phyloP scores from a whole-genome alignment of 2,888 invertebrate species.

The Xestoiulus laeticollis region DNA sequence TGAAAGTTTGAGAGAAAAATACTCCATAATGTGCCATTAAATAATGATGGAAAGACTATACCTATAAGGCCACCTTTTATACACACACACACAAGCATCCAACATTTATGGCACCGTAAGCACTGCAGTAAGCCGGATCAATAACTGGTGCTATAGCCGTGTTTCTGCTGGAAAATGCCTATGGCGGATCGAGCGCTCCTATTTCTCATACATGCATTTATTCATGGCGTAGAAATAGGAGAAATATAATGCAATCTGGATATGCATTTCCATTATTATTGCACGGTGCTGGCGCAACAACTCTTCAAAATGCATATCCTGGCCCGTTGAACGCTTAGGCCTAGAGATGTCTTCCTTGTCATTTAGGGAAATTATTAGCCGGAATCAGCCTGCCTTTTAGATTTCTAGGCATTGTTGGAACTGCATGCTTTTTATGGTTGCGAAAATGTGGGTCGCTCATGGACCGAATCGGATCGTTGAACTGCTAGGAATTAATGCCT shows the following conservation, averaged over 20 bases:
- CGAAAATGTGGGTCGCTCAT: constrained; percentile 4
- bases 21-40: constrained; percentile 39
- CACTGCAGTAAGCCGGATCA: constrained; percentile 43
- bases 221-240: constrained; percentile 8
- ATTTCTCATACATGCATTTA: constrained; percentile 38
- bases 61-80: constrained; percentile 38
- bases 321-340: neutral
- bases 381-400: neutral
- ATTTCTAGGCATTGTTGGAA: neutral
- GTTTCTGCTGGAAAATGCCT: constrained; percentile 35
- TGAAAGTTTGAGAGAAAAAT: constrained; percentile 5
- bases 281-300: constrained; percentile 36
- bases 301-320: constrained; percentile 11
- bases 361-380: neutral
- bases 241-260: constrained; percentile 43
- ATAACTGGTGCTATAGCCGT: constrained; percentile 4
- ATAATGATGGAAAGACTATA: constrained; percentile 39
- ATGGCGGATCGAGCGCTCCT: constrained; percentile 33
- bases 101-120: constrained; percentile 43
- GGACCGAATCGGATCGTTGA: constrained; percentile 31
- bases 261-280: constrained; percentile 38
- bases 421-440: neutral
- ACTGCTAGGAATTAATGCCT: constrained; percentile 4
- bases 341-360: neutral
- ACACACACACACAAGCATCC: neutral